A percentile compares a stretch with the other conserved stretches of the same genome.
Conservation (phyloP, 1,140 invertebrate species). For the Muscidifurax raptorellus region DNA sequence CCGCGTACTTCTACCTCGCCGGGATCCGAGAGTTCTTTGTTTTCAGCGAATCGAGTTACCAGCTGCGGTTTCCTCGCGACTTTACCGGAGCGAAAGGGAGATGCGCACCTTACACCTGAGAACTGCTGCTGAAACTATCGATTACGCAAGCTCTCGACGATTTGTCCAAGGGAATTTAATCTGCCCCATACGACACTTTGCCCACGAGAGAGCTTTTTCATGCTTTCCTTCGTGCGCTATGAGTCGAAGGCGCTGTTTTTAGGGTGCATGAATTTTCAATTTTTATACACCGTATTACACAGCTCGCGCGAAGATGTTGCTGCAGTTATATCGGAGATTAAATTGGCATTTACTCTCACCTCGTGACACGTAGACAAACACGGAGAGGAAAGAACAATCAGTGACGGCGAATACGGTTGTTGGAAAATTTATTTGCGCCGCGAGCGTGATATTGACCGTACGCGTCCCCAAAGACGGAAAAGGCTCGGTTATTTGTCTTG, state of each 20-base stretch:
- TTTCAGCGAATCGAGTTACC: background rate
- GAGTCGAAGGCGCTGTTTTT: too few species aligned
- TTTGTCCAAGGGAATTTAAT: background rate
- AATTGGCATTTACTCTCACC: background rate
- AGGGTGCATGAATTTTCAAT: too few species aligned
- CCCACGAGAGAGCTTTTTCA: too few species aligned
- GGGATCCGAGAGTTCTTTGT: background rate
- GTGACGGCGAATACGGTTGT: background rate
- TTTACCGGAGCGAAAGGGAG: background rate
- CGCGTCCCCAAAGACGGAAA: background rate
- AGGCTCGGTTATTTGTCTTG: background rate
- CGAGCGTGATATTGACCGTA: too few species aligned
- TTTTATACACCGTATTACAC: too few species aligned
- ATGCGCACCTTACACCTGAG: background rate
- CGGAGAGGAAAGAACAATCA: background rate
- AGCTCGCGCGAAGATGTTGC: too few species aligned
- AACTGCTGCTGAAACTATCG: background rate
- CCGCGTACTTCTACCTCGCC: background rate
- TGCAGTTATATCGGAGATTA: background rate
- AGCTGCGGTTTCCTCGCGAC: background rate
- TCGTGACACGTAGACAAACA: background rate
- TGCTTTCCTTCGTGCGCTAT: too few species aligned
- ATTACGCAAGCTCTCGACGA: background rate
- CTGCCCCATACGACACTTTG: background rate
- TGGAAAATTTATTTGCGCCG: background rate